These are phyloP conservation scores for Phymanthus crucifer DNA, from an alignment of 92 coral and sea anemone genomes.

Conservation along the genomic window DNA sequence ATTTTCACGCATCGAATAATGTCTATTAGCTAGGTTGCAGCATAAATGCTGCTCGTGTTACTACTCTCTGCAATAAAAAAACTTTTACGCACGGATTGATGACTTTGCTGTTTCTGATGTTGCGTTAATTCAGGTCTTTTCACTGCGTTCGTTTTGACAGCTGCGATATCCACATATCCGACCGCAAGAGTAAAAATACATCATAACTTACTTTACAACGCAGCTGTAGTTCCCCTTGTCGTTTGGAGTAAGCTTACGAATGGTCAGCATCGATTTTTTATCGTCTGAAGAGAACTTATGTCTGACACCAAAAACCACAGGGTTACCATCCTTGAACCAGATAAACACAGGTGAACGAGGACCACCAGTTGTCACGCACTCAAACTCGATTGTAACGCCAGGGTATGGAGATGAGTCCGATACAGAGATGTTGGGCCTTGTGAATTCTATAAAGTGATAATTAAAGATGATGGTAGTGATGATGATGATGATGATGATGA, in stretches of 20 bases:
- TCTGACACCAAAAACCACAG: conserved; percentile 41
- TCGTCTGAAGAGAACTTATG: conserved; percentile 32
- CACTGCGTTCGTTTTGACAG: neutral
- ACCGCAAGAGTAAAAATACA: neutral
- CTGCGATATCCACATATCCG: neutral
- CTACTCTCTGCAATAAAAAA: too few species aligned
- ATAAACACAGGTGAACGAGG: conserved; percentile 39
- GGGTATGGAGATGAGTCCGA: conserved; percentile 15
- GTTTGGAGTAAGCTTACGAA: conserved; percentile 33
- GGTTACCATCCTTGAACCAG: conserved; percentile 42
- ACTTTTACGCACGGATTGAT: too few species aligned
- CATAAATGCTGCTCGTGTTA: too few species aligned
- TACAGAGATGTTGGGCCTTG: conserved; percentile 13
- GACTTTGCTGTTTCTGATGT: too few species aligned
- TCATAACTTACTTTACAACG: conserved; percentile 26
- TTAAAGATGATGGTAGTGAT: neutral
- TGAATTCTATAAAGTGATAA: neutral
- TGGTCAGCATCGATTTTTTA: conserved; percentile 34
- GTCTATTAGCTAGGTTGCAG: neutral
- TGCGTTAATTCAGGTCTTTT: neutral
- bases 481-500: neutral
- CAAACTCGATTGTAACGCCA: conserved; percentile 35
- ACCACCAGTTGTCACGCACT: conserved; percentile 44
- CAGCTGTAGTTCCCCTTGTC: conserved; percentile 55
- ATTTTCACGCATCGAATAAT: too few species aligned